Evolutionary conservation across 2,888 invertebrate species (phyloP).

Genomic region (Hipparchia semele): DNA sequence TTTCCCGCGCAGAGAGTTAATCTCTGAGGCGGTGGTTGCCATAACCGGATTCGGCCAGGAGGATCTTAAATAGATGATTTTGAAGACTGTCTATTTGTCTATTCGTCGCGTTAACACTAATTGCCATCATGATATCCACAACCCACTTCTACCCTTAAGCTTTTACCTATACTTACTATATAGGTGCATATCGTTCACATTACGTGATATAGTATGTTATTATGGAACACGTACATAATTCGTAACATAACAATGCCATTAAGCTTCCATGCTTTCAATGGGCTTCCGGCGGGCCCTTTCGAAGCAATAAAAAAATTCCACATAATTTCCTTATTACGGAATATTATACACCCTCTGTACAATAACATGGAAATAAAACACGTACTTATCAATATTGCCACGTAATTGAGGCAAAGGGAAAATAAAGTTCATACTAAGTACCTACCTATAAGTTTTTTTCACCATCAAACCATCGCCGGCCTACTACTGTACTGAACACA

Average conservation of each 20-base stretch:
- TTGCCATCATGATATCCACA: too few species aligned
- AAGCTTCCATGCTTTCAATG: slow-evolving; percentile 13
- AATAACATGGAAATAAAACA: not conserved
- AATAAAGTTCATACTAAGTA: too few species aligned
- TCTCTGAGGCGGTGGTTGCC: too few species aligned
- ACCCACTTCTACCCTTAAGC: too few species aligned
- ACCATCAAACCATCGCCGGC: too few species aligned
- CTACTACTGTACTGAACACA: too few species aligned
- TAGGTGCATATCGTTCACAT: not conserved
- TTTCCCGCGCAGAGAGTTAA: too few species aligned
- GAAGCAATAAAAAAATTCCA: slow-evolving; percentile 30
- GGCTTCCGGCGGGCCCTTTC: slow-evolving; percentile 16
- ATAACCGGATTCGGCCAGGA: too few species aligned
- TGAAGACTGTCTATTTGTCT: too few species aligned
- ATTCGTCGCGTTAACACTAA: too few species aligned
- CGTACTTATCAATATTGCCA: not conserved
- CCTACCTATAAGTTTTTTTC: too few species aligned
- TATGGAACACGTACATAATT: slow-evolving; percentile 11
- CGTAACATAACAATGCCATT: slow-evolving; percentile 27
- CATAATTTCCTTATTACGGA: slow-evolving; percentile 25
- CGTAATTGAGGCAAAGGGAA: not conserved
- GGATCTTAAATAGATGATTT: too few species aligned
- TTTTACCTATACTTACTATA: not conserved
- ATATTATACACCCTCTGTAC: slow-evolving; percentile 33
- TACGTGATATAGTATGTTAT: not conserved